A percentile compares a stretch with the other conserved stretches of the same genome.
These are phyloP conservation scores for Diprion similis DNA, from an alignment of 1,140 invertebrate genomes.

Conservation along the genomic window DNA sequence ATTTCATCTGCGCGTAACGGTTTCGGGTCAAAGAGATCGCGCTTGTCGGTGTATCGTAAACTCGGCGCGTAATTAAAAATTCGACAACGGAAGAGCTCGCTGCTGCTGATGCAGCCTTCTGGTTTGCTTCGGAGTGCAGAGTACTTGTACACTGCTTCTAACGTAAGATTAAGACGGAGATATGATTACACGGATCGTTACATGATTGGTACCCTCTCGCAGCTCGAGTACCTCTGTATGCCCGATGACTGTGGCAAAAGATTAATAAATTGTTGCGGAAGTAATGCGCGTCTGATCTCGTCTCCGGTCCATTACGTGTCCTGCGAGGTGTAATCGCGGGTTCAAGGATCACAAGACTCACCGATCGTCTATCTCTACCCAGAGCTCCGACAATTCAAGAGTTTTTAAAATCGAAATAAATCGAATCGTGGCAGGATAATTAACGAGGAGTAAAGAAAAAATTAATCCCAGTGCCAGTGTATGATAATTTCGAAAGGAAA, in stretches of 20 bases:
- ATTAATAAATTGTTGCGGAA: not conserved
- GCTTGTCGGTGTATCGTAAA: too few species aligned
- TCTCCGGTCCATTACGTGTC: not conserved
- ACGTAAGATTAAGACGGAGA: not conserved
- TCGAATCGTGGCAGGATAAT: too few species aligned
- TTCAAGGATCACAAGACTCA: not conserved
- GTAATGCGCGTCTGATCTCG: not conserved
- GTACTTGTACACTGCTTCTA: not conserved
- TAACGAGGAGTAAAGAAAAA: too few species aligned
- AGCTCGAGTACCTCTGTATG: not conserved
- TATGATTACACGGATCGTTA: constrained; percentile 1
- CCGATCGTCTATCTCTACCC: too few species aligned
- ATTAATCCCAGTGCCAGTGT: too few species aligned
- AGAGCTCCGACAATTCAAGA: too few species aligned
- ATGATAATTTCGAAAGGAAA: too few species aligned
- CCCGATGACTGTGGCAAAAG: not conserved
- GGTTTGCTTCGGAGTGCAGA: not conserved
- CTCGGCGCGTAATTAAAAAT: not conserved
- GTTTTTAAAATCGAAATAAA: too few species aligned
- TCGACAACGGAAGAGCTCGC: not conserved
- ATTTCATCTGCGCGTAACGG: too few species aligned
- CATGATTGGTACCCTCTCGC: not conserved
- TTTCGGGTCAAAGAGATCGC: too few species aligned
- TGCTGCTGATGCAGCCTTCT: not conserved
- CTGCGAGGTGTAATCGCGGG: not conserved